phyloP scores from a whole-genome alignment of 2,888 invertebrate species.

The Pheosia tremula region DNA sequence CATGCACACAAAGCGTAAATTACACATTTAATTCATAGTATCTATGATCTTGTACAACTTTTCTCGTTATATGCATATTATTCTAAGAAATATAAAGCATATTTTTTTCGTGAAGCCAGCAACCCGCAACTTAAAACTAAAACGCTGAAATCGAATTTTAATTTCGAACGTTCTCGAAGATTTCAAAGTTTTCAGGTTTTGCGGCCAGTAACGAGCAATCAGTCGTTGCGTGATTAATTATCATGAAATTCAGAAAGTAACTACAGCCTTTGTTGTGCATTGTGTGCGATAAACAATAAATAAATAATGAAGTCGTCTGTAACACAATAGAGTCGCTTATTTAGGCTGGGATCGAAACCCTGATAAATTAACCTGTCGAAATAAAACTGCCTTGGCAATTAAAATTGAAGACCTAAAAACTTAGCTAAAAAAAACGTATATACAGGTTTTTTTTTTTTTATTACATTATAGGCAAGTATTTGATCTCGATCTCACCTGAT shows the following conservation, averaged over 20 bases:
- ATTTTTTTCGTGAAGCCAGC: no score
- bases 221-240: slow-evolving; percentile 19
- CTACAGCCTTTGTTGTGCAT: slow-evolving; percentile 6
- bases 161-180: not conserved
- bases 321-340: not conserved
- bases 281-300: not conserved
- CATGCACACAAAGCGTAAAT: no score
- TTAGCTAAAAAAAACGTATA: no score
- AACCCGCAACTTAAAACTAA: not conserved
- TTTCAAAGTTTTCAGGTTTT: slow-evolving; percentile 12
- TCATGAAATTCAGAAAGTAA: slow-evolving; percentile 11
- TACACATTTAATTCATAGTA: no score
- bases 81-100: no score
- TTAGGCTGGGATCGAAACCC: not conserved
- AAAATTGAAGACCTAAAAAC: not conserved
- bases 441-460: no score
- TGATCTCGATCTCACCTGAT: no score
- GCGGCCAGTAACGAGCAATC: slow-evolving; percentile 15
- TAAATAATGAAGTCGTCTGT: not conserved
- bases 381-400: not conserved
- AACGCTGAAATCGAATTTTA: not conserved
- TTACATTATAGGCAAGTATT: no score
- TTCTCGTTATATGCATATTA: no score
- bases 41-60: no score
- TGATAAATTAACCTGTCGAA: not conserved